A percentile compares a stretch with the other conserved stretches of the same genome.
phyloP scores from a whole-genome alignment of 2,797 vertebrate genomes.

The Gymnoscopelus braueri region DNA sequence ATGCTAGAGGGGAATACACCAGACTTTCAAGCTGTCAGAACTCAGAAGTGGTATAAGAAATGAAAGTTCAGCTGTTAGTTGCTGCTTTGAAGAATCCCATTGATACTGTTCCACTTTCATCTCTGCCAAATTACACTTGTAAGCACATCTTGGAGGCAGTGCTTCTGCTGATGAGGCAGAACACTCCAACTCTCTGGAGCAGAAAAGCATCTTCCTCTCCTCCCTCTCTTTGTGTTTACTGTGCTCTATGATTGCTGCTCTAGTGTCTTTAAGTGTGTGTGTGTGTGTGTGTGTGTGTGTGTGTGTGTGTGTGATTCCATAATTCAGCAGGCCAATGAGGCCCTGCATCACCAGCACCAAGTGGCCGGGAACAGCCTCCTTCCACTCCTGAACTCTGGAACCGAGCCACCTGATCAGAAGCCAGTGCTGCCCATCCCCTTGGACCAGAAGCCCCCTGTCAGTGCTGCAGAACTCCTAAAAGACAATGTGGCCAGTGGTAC shows the following conservation, averaged over 20 bases:
- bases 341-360: constrained; percentile 97
- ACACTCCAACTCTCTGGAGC: neutral
- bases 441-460: constrained; percentile 94
- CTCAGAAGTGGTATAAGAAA: too few species aligned
- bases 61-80: too few species aligned
- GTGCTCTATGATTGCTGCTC: constrained; percentile 4
- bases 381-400: constrained; percentile 92
- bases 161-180: constrained; percentile 2
- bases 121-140: constrained; percentile 1
- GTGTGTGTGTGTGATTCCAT: constrained; percentile 16
- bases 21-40: too few species aligned
- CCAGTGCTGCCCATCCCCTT: constrained; percentile 92
- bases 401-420: constrained; percentile 95
- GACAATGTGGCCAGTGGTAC: constrained; percentile 82
- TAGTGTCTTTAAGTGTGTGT: constrained; percentile 3
- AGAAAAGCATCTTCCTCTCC: neutral
- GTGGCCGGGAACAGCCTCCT: constrained; percentile 94
- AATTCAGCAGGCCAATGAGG: constrained; percentile 90
- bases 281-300: constrained; percentile 10
- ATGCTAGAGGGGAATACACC: too few species aligned
- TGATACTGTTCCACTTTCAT: constrained; percentile 4
- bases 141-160: neutral
- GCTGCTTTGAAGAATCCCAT: neutral
- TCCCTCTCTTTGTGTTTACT: neutral
- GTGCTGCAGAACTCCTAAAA: constrained; percentile 91